A percentile compares a stretch with the other conserved stretches of the same genome.
Conservation (phyloP, 2,888 invertebrate genomes). For the Toxonevra muliebris region DNA sequence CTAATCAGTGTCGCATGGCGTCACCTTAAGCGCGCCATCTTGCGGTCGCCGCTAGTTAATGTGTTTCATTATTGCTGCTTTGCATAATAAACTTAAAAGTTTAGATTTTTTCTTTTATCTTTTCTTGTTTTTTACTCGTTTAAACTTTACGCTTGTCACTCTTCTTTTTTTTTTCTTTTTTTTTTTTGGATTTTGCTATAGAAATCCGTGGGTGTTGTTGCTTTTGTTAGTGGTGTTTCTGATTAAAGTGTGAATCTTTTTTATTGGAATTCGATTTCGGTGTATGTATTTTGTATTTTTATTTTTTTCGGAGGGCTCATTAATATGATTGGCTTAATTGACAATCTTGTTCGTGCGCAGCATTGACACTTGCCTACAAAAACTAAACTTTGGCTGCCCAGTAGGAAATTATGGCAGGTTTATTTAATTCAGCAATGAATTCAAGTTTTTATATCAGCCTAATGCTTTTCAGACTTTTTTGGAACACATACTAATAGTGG, state of each 20-base stretch:
- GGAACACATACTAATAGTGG: too few relatives aligned
- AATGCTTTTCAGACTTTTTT: too few relatives aligned
- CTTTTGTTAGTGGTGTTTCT: neutral
- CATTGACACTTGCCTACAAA: conserved; percentile 41
- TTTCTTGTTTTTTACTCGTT: neutral
- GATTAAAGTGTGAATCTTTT: conserved; percentile 30
- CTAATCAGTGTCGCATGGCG: conserved; percentile 6
- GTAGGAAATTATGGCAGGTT: too few relatives aligned
- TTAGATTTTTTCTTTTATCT: neutral
- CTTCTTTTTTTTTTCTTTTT: neutral
- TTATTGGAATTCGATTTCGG: conserved; percentile 23
- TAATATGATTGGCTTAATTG: conserved; percentile 43
- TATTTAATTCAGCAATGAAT: too few relatives aligned
- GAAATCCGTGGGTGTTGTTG: conserved; percentile 17
- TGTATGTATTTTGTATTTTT: neutral
- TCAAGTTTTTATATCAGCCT: too few relatives aligned
- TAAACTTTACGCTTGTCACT: conserved; percentile 11
- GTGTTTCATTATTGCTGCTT: conserved; percentile 28
- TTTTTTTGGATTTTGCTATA: too few relatives aligned
- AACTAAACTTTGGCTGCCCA: too few relatives aligned
- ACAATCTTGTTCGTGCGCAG: conserved; percentile 46
- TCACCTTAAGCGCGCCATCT: conserved; percentile 7
- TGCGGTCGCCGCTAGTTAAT: conserved; percentile 7
- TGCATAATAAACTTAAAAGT: conserved; percentile 35
- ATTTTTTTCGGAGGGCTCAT: conserved; percentile 14